Evolutionary conservation across 2,888 invertebrate genomes (phyloP), one percentile per base, ranked within the genome.

Genomic region (Abrostola tripartita): DNA sequence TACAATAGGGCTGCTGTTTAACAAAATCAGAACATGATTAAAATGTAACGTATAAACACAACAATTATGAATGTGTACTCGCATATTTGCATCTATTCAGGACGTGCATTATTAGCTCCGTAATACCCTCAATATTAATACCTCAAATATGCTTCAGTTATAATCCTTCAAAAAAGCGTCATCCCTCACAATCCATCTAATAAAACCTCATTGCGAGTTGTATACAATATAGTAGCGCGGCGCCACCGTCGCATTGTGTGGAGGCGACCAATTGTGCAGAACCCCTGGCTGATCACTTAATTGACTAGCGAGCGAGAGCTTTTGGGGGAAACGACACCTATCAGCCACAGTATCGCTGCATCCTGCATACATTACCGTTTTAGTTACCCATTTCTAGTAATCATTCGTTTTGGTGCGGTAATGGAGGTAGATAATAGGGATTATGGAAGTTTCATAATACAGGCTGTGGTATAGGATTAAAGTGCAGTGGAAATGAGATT

Each of bases 221-320:
- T 78, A 71, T 85, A 82, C 86, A 88, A 87, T 85, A 79, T 77
- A 79, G 78, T 82, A 74, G 73, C 80, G 71, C 84, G 88, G 88
- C 90, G 87, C 88, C 85, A 89, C 87, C 74, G 87, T 82, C 80
- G 88, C 91, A 85, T 94, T 94, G 92, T 94, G 88, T 84, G 82
- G 87, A 93, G 92, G 94, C 93, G 93, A 88, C 93, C 94, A 91
- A 93, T 93, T 93, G 94, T 90, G 89, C 88, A 85, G 88, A 88
- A 91, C 93, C 93, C 92, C 93, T 93, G 92, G 86, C 89, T 93
- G 93, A 93, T 92, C 92, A 90, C 92, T 92, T 94, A 94, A 94
- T 94, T 94, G 93, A 93, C 92, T 93, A 90, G 87, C 81, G 86
- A 89, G 88, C 88, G 88, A 88, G 87, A 89, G 90, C 86, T 90